Conservation (phyloP, 2,113 vertebrate genomes). For the Caracal caracal region DNA sequence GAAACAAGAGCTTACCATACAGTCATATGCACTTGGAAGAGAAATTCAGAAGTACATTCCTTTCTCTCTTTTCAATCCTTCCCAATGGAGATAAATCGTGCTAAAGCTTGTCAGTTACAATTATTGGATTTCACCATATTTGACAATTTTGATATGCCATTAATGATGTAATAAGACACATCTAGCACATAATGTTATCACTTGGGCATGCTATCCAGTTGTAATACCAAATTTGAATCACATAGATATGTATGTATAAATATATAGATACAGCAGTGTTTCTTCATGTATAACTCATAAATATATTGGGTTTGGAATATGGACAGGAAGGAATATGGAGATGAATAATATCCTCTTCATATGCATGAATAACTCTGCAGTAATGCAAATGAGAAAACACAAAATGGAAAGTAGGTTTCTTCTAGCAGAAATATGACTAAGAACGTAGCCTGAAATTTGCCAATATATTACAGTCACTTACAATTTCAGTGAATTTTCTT, state of each 20-base stretch:
- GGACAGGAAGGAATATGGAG: slow-evolving; percentile 52
- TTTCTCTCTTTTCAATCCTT: slow-evolving; percentile 12
- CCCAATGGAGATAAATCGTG: slow-evolving; percentile 53
- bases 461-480: slow-evolving; percentile 56
- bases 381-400: slow-evolving; percentile 64
- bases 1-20: neutral
- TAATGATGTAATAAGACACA: slow-evolving; percentile 62
- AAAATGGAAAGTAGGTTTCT: slow-evolving; percentile 65
- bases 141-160: slow-evolving; percentile 71
- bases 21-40: neutral
- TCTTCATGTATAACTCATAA: slow-evolving; percentile 46
- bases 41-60: slow-evolving; percentile 10
- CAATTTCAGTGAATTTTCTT: slow-evolving; percentile 54
- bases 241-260: slow-evolving; percentile 13
- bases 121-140: slow-evolving; percentile 63
- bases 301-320: slow-evolving; percentile 47
- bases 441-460: slow-evolving; percentile 34
- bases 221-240: slow-evolving; percentile 41
- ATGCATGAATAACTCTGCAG: slow-evolving; percentile 63
- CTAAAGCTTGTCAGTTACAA: slow-evolving; percentile 66
- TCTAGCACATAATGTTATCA: slow-evolving; percentile 47
- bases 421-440: slow-evolving; percentile 59
- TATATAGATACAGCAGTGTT: neutral
- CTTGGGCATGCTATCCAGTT: slow-evolving; percentile 39
- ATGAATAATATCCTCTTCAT: slow-evolving; percentile 66